phyloP scores from a whole-genome alignment of 1,140 invertebrate genomes.

The Anoplophora glabripennis region DNA sequence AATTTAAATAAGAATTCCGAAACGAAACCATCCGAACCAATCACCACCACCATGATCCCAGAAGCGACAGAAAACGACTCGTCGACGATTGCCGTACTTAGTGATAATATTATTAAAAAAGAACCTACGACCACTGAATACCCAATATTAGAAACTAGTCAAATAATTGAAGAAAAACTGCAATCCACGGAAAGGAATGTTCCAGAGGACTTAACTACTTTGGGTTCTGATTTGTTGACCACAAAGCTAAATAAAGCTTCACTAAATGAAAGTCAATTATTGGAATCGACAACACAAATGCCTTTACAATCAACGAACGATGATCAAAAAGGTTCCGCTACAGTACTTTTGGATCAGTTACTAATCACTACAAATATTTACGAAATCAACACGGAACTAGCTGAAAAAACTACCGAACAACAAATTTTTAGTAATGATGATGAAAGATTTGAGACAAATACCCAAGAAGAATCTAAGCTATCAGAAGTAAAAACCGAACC shows the following conservation, averaged over 20 bases:
- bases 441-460: slow-evolving; percentile 10
- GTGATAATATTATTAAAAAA: no score
- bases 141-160: not conserved
- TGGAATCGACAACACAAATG: not conserved
- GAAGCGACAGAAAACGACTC: no score
- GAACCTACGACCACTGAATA: not conserved
- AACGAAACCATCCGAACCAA: no score
- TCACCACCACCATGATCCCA: no score
- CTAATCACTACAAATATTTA: slow-evolving; percentile 41
- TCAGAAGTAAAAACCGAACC: slow-evolving; percentile 3
- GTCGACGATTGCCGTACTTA: no score
- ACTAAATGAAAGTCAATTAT: not conserved
- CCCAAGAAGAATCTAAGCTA: not conserved
- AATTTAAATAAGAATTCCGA: no score
- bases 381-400: slow-evolving; percentile 40
- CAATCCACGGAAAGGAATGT: not conserved
- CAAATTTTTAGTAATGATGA: not conserved
- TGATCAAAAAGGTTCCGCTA: slow-evolving; percentile 22
- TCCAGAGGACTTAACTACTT: not conserved
- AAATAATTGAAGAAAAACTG: not conserved
- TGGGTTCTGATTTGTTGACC: no score
- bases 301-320: not conserved
- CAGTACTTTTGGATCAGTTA: slow-evolving; percentile 31
- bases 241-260: not conserved
- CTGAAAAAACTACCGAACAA: slow-evolving; percentile 1